Percentiles rank a stretch among this genome's conserved stretches.
These are phyloP conservation scores for Guaruba guarouba DNA, from an alignment of 2,113 vertebrate species.

Conservation along the genomic window DNA sequence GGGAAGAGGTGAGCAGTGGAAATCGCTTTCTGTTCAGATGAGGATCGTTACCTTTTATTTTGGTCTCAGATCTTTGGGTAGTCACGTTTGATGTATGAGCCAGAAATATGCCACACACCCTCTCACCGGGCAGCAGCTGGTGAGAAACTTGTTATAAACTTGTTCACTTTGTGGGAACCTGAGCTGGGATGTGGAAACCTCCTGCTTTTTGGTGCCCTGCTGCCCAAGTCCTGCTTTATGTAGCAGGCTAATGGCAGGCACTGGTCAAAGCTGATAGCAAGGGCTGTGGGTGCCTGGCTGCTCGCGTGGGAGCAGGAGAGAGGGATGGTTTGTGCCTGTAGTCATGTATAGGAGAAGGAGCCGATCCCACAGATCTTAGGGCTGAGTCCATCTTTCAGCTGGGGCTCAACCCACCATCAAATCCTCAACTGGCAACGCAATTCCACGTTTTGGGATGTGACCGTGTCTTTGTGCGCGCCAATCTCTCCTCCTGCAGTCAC, in stretches of 20 bases:
- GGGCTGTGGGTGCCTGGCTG: background rate
- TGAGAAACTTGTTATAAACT: background rate
- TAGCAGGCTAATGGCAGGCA: background rate
- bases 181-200: background rate
- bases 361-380: slow-evolving; percentile 24
- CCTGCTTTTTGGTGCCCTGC: background rate
- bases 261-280: accelerated
- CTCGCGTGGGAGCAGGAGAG: background rate
- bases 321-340: background rate
- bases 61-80: background rate
- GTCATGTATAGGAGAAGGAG: background rate
- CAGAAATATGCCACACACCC: background rate
- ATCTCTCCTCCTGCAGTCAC: background rate
- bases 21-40: background rate
- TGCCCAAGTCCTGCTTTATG: background rate
- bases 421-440: slow-evolving; percentile 4
- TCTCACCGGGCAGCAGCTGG: background rate
- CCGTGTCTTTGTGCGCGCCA: background rate
- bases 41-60: background rate
- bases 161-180: background rate
- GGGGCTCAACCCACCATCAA: slow-evolving; percentile 12
- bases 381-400: slow-evolving; percentile 33
- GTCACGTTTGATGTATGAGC: background rate
- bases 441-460: background rate
- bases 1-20: background rate